Evolutionary conservation across 1,140 invertebrate genomes (phyloP), one percentile per base, ranked within the genome.

Genomic region (Mylabris phalerata): DNA sequence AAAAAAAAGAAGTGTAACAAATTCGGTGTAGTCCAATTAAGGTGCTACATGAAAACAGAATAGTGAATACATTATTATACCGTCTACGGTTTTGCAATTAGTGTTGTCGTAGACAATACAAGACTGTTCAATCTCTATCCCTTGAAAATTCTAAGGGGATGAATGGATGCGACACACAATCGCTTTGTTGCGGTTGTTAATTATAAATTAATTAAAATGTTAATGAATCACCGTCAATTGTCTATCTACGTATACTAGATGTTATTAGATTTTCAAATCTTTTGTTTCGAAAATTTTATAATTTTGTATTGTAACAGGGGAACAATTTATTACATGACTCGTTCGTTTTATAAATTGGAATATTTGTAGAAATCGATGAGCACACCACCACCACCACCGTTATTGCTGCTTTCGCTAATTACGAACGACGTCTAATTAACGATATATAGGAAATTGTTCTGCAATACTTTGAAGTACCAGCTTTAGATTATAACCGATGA

Each of bases 371-470:
- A 69, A 69, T 69, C 68, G 68, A 69, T 69, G 62, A 57, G 56
- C 55, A 59, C 59, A 19, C 42, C 51, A 46, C 42, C 26, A 38
- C 50, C 41, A 25, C 44, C 63, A 56, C 50, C 50, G 39, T 39
- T 55, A 50, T 55, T 55, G 63, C 60, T 63, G 62, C 50, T 64
- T 67, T 64, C 65, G 67, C 69, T 72, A 71, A 71, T 72, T 72
- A 72, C 68, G 67, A 67, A 64, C 69, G 59, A 60, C 67, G 67
- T 69, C 70, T 72, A 72, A 72, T 72, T 72, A 72, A 72, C 69
- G 67, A 72, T 72, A 71, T 71, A 72, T 72, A 71, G 70, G 70
- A 72, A 72, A 72, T 72, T 72, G 70, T 72, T 71, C 70, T 62
- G 67, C 70, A 69, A 72, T 72, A 72, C 69, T 71, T 72, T 72